Evolutionary conservation across 92 coral and sea anemone species (phyloP).

Genomic region (Palythoa grandis): DNA sequence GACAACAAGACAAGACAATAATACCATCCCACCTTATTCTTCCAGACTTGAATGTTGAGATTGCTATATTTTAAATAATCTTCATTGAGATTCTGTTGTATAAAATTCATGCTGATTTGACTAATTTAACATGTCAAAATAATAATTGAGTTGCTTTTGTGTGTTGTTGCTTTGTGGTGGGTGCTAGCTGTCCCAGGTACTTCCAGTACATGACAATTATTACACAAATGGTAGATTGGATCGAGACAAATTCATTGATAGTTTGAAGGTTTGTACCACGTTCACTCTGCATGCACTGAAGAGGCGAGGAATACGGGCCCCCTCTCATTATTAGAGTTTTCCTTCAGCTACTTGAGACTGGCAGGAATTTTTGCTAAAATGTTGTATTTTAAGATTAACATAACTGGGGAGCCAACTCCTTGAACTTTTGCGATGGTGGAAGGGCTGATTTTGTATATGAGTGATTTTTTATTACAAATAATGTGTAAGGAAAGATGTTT

Average conservation of each 20-base stretch:
- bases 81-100: background rate
- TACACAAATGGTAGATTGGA: conserved; percentile 51
- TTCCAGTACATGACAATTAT: conserved; percentile 41
- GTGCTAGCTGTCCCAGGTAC: conserved; percentile 39
- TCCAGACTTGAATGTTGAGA: background rate
- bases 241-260: conserved; percentile 49
- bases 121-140: background rate
- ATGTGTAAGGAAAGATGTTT: too few species aligned
- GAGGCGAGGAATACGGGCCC: conserved; percentile 56
- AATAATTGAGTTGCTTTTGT: conserved; percentile 46
- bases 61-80: background rate
- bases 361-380: background rate
- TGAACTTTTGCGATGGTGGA: too few species aligned
- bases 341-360: conserved; percentile 27
- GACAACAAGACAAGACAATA: too few species aligned
- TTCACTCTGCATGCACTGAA: conserved; percentile 42
- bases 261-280: conserved; percentile 41
- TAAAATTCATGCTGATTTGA: too few species aligned
- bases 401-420: too few species aligned
- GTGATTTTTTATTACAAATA: too few species aligned
- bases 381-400: background rate
- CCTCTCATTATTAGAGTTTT: conserved; percentile 16
- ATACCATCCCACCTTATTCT: too few species aligned
- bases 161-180: conserved; percentile 48
- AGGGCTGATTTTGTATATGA: background rate